These are phyloP conservation scores for Manduca sexta DNA, from an alignment of 1,140 invertebrate species.

Conservation along the genomic window DNA sequence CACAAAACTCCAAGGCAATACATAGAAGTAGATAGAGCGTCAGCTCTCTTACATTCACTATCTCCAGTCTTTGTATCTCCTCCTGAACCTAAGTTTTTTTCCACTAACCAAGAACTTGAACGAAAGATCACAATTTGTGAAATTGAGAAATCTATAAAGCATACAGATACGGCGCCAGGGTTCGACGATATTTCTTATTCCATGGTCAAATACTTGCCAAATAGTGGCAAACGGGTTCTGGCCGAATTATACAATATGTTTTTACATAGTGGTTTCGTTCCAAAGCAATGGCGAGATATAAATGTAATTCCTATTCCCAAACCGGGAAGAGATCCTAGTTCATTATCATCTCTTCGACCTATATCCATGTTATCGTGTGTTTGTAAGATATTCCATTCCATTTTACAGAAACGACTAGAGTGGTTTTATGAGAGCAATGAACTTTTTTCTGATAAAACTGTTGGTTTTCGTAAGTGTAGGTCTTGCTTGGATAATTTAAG, in stretches of 20 bases:
- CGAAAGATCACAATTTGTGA: too few species aligned
- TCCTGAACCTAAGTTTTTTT: too few species aligned
- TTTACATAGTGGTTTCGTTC: slow-evolving; percentile 3
- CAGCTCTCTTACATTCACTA: too few species aligned
- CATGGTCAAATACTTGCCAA: slow-evolving; percentile 1
- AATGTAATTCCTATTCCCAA: background rate
- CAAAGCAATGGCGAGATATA: slow-evolving; percentile 10
- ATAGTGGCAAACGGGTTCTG: slow-evolving; percentile 5
- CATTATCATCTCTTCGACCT: slow-evolving; percentile 19
- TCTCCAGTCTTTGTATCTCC: slow-evolving; percentile 1
- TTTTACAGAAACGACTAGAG: slow-evolving; percentile 14
- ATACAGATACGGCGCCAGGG: too few species aligned
- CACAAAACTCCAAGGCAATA: background rate
- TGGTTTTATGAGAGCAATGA: slow-evolving; percentile 12
- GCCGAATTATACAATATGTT: slow-evolving; percentile 6
- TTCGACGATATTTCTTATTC: too few species aligned
- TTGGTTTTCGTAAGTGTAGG: background rate
- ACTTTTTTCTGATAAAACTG: background rate
- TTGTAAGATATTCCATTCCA: slow-evolving; percentile 11
- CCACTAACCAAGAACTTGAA: too few species aligned
- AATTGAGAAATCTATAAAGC: too few species aligned
- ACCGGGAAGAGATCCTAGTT: slow-evolving; percentile 1
- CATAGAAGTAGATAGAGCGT: too few species aligned
- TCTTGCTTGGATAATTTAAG: background rate
- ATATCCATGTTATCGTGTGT: slow-evolving; percentile 32